Evolutionary conservation across 2,888 invertebrate species (phyloP).

Genomic region (Scrobipalpa atriplicella): DNA sequence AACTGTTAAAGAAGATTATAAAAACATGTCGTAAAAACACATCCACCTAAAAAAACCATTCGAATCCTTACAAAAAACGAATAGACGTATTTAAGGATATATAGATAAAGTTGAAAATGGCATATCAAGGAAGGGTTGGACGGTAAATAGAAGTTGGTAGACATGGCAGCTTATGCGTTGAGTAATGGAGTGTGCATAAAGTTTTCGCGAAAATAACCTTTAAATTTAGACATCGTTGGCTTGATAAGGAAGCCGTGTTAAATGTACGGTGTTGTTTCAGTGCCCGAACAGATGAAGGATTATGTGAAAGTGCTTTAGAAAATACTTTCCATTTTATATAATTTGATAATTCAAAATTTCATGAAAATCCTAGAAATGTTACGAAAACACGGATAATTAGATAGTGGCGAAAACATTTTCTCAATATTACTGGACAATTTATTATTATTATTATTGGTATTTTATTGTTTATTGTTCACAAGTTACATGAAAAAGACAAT

Average conservation of each 20-base stretch:
- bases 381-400: too few relatives aligned
- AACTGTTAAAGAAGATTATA: slow-evolving; percentile 59
- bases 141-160: slow-evolving; percentile 36
- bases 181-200: slow-evolving; percentile 56
- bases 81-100: slow-evolving; percentile 22
- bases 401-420: too few relatives aligned
- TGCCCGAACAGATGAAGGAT: background rate
- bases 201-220: slow-evolving; percentile 56
- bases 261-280: slow-evolving; percentile 11
- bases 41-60: slow-evolving; percentile 50
- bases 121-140: slow-evolving; percentile 28
- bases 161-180: slow-evolving; percentile 45
- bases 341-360: too few relatives aligned
- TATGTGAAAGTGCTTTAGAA: background rate
- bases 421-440: too few relatives aligned
- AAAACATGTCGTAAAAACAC: slow-evolving; percentile 62
- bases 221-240: slow-evolving; percentile 56
- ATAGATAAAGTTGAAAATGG: slow-evolving; percentile 34
- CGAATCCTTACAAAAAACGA: slow-evolving; percentile 3
- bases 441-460: too few relatives aligned
- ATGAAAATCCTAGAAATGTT: too few relatives aligned
- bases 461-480: too few relatives aligned
- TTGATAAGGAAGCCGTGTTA: slow-evolving; percentile 53
- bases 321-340: background rate
- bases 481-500: too few relatives aligned